Base-by-base conservation (phyloP, 2,797 vertebrate genomes). In the Falco cherrug region DNA sequence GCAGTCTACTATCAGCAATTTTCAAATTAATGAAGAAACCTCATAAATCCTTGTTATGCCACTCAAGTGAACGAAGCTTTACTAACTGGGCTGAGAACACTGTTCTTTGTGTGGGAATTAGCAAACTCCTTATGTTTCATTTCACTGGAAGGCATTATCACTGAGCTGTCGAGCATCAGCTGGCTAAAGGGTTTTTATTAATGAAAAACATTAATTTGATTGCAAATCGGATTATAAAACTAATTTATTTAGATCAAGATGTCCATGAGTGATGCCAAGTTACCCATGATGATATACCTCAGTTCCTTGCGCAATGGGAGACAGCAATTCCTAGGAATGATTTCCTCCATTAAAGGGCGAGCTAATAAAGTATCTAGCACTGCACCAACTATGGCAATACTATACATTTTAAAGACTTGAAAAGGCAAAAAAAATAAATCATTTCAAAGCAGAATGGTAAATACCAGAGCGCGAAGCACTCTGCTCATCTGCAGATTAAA, bases 181-280 rank as follows among this genome's bases (percentile, higher is more conserved):
- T 26, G 83, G n/a, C 69, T 76, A 31, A n/a, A 53, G 75, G 50
- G 16, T 29, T 84, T 84, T 84, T 19, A 85, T 76, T 71, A 59
- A 82, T 11, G 57, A 77, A 85, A 90, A 21, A 50, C 67, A 80
- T 75, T 24, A 68, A 63, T 81, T 1, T 4, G 57, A 53, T 0
- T 16, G 73, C 11, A 93, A 88, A 95, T 60, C 25, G 1, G 87
- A 85, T 94, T 95, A 81, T 45, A 71, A 86, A 90, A 16, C n/a
- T 31, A 16, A 83, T 93, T 81, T 85, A 54, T 87, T 84, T 13
- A 22, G 29, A 29, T n/a, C 11, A 3, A 71, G 82, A 33, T 7
- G 63, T 16, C 31, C 24, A 5, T 4, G 2, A 73, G 25, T 1
- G 51, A 89, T 5, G 63, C 75, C 51, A 48, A 76, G 68, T n/a